A percentile compares a stretch with the other conserved stretches of the same genome.
These are phyloP conservation scores for Mastacembelus armatus DNA, from an alignment of 2,797 vertebrate genomes.

Conservation along the genomic window DNA sequence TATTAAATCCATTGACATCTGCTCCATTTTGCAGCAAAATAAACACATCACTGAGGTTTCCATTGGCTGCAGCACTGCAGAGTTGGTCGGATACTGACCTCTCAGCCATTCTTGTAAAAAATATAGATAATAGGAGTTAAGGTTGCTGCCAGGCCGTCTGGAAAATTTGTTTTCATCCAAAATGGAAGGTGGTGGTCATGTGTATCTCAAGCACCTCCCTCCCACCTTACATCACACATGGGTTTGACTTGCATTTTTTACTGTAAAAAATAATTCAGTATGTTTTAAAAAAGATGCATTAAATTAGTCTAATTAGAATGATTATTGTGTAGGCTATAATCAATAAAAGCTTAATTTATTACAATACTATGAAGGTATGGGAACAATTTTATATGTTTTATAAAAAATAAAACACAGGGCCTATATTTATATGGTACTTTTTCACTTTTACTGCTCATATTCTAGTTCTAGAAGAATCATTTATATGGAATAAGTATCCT, in stretches of 20 bases:
- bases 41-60: slow-evolving; percentile 85
- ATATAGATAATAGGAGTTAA: not conserved
- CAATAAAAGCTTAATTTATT: not conserved
- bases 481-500: not conserved
- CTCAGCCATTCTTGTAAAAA: slow-evolving; percentile 87
- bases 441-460: not conserved
- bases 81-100: slow-evolving; percentile 84
- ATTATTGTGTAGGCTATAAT: not conserved
- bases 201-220: slow-evolving; percentile 6
- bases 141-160: not conserved
- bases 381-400: not conserved
- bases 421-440: not conserved
- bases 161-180: not conserved
- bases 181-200: not conserved
- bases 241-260: not conserved
- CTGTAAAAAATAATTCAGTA: not conserved
- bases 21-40: slow-evolving; percentile 87
- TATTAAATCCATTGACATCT: slow-evolving; percentile 91
- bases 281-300: not conserved
- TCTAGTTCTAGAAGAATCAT: not conserved
- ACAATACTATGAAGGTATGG: too few relatives aligned
- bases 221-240: slow-evolving; percentile 16
- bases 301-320: not conserved
- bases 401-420: too few relatives aligned
- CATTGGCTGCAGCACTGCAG: slow-evolving; percentile 90